Base-by-base conservation (phyloP, 2,113 vertebrate species). In the Lichenostomus cassidix region DNA sequence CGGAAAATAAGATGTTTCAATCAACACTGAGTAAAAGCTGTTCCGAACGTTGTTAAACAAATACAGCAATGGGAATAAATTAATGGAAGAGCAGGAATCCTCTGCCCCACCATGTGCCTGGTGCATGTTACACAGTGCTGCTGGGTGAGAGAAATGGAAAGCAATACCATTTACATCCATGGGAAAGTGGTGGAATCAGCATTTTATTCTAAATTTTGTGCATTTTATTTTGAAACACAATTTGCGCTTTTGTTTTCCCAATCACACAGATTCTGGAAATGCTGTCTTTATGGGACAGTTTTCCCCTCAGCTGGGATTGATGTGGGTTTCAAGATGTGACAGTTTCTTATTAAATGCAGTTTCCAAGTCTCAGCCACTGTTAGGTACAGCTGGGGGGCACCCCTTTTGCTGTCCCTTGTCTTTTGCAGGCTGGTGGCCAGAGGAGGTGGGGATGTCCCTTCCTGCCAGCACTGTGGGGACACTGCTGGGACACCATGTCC, bases 1-100 rank as follows among this genome's bases (percentile, higher is more conserved):
- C 58, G 41, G 71, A 77, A 92, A 86, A 87, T 44, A 91, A 90
- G 90, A 85, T 65, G 50, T 88, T 95, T 94, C 79, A 87, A 58
- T 95, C 90, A 77, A 79, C 76, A 53, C 63, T 28, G 62, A 83
- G 58, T n/a, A 85, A 82, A 87, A 94, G 44, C 78, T 82, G 27
- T 37, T 76, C 24, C 12, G 84, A 58, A 28, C 46, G 22, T n/a
- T 86, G 79, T 79, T 68, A 90, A 96, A 44, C 84, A 94, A 92
- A 89, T 39, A 53, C n/a, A 68, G 65, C 12, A 14, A 62, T 19
- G 44, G 50, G 75, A 87, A 41, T 63, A 62, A 88, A 87, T 47
- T 52, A 35, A 52, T 4, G 39, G 71, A 35, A 74, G 44, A 67
- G 50, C 24, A 33, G 77, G 39, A 53, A 55, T 65, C 31, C 55